Evolutionary conservation across 1,140 invertebrate species (phyloP).

Genomic region (Lucilia cuprina): DNA sequence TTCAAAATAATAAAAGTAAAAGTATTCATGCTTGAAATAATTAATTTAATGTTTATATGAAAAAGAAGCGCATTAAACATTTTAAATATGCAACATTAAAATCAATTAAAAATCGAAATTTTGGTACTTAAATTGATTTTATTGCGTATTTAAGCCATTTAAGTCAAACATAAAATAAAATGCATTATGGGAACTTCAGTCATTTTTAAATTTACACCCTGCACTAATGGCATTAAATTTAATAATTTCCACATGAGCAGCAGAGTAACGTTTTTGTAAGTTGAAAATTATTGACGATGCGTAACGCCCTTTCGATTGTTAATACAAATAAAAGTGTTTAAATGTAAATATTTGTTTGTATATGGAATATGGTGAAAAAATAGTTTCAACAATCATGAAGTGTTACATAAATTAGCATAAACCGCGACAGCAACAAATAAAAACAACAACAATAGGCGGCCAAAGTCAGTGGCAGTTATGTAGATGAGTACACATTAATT

Average conservation of each 20-base stretch:
- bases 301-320: slow-evolving; percentile 22
- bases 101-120: background rate
- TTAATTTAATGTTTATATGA: too few species aligned
- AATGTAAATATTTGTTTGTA: background rate
- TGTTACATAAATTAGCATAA: slow-evolving; percentile 39
- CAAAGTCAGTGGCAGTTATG: slow-evolving; percentile 18
- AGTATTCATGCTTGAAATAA: background rate
- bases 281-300: slow-evolving; percentile 8
- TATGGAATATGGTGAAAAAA: background rate
- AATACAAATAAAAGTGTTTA: background rate
- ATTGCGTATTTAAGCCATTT: background rate
- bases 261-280: background rate
- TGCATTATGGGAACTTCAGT: background rate
- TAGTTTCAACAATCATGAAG: slow-evolving; percentile 7
- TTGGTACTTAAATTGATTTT: background rate
- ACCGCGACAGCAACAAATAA: background rate
- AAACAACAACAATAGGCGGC: slow-evolving; percentile 9
- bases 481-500: slow-evolving; percentile 19
- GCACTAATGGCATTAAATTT: background rate
- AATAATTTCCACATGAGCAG: background rate
- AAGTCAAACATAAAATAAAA: background rate
- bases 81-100: background rate
- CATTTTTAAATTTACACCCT: background rate
- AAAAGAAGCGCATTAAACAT: background rate
- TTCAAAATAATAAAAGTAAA: background rate